Percentiles rank a stretch among this genome's conserved stretches.
Evolutionary conservation across 1,140 invertebrate species (phyloP).

Genomic region (Diploscapter pachys): DNA sequence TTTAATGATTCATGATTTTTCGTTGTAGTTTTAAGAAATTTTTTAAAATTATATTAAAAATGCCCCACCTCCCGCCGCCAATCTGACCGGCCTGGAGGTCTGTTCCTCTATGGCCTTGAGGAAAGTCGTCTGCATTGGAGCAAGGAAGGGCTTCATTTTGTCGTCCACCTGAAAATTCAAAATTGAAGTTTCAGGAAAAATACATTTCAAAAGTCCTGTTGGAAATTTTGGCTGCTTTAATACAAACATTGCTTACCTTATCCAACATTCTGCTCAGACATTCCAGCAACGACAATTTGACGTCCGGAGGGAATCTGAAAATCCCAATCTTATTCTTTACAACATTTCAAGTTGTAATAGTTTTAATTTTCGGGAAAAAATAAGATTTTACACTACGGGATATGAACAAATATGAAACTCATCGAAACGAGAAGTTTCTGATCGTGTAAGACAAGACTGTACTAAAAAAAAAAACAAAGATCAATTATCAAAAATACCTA

Average conservation of each 20-base stretch:
- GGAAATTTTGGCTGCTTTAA: too few relatives aligned
- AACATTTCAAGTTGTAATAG: background rate
- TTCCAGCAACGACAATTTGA: conserved; percentile 92
- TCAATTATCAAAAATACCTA: background rate
- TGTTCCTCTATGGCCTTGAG: conserved; percentile 62
- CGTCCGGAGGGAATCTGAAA: conserved; percentile 73
- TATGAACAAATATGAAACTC: too few relatives aligned
- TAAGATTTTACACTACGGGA: background rate
- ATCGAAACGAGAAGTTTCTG: too few relatives aligned
- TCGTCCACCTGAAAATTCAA: conserved; percentile 67
- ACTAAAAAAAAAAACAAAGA: too few relatives aligned
- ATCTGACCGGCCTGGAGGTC: conserved; percentile 37
- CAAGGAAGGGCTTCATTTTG: conserved; percentile 92
- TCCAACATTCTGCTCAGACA: conserved; percentile 83
- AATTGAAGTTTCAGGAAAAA: too few relatives aligned
- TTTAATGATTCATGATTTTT: too few relatives aligned
- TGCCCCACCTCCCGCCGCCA: conserved; percentile 31
- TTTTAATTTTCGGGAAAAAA: background rate
- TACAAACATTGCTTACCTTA: conserved; percentile 63
- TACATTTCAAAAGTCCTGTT: too few relatives aligned
- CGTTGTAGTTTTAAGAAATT: background rate
- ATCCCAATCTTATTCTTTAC: background rate
- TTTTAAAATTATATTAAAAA: too few relatives aligned
- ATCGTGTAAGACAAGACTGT: too few relatives aligned
- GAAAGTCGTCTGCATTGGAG: conserved; percentile 96